Conservation (phyloP, 2,888 invertebrate genomes). For the Bursaphelenchus okinawaensis region DNA sequence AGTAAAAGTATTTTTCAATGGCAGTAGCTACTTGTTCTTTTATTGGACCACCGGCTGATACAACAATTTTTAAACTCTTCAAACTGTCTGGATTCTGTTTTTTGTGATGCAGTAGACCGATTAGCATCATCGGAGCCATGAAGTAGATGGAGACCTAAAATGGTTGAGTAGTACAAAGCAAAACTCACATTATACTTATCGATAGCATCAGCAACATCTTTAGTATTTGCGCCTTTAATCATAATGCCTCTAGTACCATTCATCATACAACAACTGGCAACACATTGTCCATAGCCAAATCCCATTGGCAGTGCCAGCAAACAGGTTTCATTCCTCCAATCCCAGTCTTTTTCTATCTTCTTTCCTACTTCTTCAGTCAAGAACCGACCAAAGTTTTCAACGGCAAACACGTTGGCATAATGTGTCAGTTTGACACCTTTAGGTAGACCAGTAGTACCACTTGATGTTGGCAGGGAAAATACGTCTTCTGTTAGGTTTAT, state of each 20-base stretch:
- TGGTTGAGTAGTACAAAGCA: too few species aligned
- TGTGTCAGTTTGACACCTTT: neutral
- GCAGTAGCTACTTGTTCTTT: neutral
- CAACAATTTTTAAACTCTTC: neutral
- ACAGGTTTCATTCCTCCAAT: neutral
- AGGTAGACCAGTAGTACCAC: neutral
- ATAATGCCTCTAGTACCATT: neutral
- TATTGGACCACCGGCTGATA: neutral
- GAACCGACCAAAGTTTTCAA: neutral
- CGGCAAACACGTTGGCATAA: neutral
- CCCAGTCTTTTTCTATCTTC: neutral
- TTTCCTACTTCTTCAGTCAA: neutral
- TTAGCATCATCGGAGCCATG: neutral
- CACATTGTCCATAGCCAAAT: neutral
- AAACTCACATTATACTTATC: neutral
- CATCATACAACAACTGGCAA: neutral
- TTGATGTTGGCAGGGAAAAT: neutral
- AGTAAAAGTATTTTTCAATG: neutral
- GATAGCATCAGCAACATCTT: neutral
- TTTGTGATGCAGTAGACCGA: neutral
- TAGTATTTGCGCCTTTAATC: neutral
- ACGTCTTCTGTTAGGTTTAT: neutral
- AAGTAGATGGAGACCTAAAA: neutral
- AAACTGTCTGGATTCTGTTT: neutral
- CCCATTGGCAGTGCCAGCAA: neutral